phyloP scores from a whole-genome alignment of 2,113 vertebrate genomes.

The Prinia subflava region DNA sequence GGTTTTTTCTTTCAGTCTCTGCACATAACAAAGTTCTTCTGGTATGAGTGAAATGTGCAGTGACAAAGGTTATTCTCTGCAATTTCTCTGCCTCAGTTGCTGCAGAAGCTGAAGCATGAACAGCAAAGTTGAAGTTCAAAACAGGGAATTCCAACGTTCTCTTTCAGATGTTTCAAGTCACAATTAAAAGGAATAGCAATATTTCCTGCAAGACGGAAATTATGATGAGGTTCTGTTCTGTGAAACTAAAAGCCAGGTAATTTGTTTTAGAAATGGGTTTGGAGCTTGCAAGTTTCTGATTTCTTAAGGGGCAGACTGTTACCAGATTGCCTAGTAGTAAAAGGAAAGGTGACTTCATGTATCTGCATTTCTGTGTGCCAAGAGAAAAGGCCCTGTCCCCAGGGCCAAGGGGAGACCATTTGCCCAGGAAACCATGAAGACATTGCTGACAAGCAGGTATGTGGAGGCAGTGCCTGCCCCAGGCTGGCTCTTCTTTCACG shows the following conservation, averaged over 20 bases:
- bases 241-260: not conserved
- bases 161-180: not conserved
- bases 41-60: not conserved
- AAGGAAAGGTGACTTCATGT: not conserved
- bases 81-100: not conserved
- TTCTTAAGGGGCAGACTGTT: accelerated
- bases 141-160: not conserved
- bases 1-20: not conserved
- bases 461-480: not conserved
- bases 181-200: not conserved
- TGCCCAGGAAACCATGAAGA: not conserved
- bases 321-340: not conserved
- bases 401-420: not conserved
- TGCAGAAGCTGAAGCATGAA: not conserved
- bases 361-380: not conserved
- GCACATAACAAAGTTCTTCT: not conserved
- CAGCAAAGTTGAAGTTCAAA: not conserved
- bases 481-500: accelerated
- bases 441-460: accelerated
- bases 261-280: not conserved
- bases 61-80: not conserved
- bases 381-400: not conserved
- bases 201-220: not conserved
- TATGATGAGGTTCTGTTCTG: not conserved
- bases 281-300: not conserved